phyloP scores from a whole-genome alignment of 2,113 vertebrate species.

The Thoracochromis brauschi region DNA sequence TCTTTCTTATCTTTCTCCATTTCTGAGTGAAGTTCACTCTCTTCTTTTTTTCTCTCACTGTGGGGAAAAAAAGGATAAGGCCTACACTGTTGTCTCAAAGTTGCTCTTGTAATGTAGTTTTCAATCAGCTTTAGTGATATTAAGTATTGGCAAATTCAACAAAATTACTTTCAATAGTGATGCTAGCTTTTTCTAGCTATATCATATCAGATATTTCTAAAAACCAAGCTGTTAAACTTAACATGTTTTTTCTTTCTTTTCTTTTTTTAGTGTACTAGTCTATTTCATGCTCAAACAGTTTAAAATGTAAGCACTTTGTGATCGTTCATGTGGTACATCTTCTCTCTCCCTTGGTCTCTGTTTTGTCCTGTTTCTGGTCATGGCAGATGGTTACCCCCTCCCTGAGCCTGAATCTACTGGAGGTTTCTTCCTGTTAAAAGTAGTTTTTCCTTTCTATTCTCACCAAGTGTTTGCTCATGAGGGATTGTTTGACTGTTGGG shows the following conservation, averaged over 20 bases:
- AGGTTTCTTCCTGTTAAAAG: neutral
- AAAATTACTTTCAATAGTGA: neutral
- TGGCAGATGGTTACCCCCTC: neutral
- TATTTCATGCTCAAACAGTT: neutral
- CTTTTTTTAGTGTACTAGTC: accelerated
- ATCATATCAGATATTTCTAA: neutral
- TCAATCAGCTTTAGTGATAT: neutral
- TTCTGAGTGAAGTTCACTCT: neutral
- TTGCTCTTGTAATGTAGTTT: neutral
- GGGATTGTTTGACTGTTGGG: neutral
- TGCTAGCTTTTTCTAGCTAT: neutral
- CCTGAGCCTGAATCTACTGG: neutral
- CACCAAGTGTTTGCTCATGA: neutral
- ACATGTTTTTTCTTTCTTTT: accelerated
- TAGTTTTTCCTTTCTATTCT: neutral
- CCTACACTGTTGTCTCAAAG: neutral
- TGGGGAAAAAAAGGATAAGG: neutral
- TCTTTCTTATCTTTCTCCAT: neutral
- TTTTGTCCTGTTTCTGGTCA: neutral
- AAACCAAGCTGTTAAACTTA: neutral
- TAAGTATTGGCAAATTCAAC: neutral
- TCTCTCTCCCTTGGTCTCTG: neutral
- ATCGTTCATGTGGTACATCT: neutral
- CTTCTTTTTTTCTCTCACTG: accelerated
- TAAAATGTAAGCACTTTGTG: neutral